Base-by-base conservation (phyloP, 2,888 invertebrate species). In the Cyclophora punctaria region DNA sequence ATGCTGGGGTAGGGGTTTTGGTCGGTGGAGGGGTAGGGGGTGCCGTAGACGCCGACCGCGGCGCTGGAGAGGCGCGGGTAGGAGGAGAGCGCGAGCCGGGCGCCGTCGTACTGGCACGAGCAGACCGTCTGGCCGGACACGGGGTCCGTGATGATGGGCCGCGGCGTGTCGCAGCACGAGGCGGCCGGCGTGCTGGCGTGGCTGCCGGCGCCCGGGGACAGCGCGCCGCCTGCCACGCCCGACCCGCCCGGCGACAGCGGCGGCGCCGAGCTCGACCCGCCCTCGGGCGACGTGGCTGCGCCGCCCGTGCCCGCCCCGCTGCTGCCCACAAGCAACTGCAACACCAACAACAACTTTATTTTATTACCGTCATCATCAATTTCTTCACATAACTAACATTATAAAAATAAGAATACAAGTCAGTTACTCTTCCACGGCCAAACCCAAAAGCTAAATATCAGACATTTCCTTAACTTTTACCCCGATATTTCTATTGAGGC, bases 1-100 rank as follows among this genome's bases (percentile, higher is more conserved):
- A 97, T 96, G 83, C 96, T 96, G 47, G 96, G 96, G 77, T 97
- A 97, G 44, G 96, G 96, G 77, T 95, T 96, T 85, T 97, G 97
- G 78, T 97, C 97, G 54, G 95, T 94, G 63, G 95, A 95, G 49
- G 95, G 96, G 83, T 96, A 96, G 7, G 96, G 95, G 48, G 96
- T 91, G 57, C 95, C 95, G 80, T 96, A 96, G 66, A 96, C 94
- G 48, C 93, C 92, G 48, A 93, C 93, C 42, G 94, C 93, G 47
- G 94, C 93, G 63, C 94, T 92, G 57, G 93, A 92, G 63, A 94
- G 90, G 62, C 96, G 91, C 42, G 95, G 95, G 79, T 96, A 96
- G 7, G 87, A 86, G 59, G 94, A 92, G 58, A 96, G 92, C 48
- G 96, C 95, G 61, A 97, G 90, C 64, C 96, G 90, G 45, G 96